A percentile compares a stretch with the other conserved stretches of the same genome.
These are phyloP conservation scores for Coptotermes formosanus DNA, from an alignment of 1,140 invertebrate genomes.

Conservation along the genomic window DNA sequence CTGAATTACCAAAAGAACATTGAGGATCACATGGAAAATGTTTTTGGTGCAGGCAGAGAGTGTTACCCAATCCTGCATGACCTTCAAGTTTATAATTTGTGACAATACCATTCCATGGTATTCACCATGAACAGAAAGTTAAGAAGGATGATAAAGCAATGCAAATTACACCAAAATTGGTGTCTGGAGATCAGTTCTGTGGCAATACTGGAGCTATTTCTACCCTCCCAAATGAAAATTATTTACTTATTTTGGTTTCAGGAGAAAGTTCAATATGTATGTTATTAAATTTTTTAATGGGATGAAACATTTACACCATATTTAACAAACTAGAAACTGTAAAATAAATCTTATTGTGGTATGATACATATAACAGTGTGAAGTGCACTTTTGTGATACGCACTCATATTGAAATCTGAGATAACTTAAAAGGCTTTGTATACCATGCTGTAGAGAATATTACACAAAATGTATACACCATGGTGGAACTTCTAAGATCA, in stretches of 20 bases:
- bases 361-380: neutral
- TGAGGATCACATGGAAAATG: neutral
- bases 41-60: neutral
- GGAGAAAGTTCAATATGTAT: neutral
- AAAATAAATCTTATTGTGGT: neutral
- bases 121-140: neutral
- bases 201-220: no score
- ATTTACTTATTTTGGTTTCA: neutral
- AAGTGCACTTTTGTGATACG: neutral
- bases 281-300: neutral
- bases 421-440: neutral
- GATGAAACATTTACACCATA: neutral
- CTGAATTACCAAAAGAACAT: neutral
- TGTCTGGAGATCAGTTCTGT: no score
- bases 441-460: neutral
- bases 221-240: neutral
- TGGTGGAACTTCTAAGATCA: neutral
- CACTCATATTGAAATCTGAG: neutral
- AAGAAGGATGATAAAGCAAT: neutral
- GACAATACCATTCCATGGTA: neutral
- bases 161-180: neutral
- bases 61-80: neutral
- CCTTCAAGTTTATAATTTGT: neutral
- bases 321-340: neutral
- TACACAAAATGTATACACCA: neutral